These are phyloP conservation scores for Xenus cinereus DNA, from an alignment of 2,113 vertebrate species.

Conservation along the genomic window DNA sequence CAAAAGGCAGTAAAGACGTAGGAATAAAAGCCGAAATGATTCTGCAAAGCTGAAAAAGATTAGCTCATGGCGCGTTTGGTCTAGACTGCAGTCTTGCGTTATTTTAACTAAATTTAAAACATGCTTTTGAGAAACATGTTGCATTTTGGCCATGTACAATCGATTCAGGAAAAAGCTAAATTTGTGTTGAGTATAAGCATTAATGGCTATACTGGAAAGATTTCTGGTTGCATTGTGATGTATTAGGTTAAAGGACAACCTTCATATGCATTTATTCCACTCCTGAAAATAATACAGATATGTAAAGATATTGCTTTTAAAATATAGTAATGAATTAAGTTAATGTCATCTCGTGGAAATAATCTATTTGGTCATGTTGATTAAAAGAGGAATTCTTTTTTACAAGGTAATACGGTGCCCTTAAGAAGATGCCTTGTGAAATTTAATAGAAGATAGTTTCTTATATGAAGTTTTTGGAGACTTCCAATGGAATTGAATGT, in stretches of 20 bases:
- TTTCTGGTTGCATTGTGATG: neutral
- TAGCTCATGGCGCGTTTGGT: neutral
- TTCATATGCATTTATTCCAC: neutral
- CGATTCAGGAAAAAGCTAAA: neutral
- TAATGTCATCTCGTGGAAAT: neutral
- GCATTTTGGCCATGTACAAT: neutral
- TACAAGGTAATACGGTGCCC: neutral
- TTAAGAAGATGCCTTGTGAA: neutral
- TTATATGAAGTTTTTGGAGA: neutral
- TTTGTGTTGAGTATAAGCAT: neutral
- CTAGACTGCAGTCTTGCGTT: neutral
- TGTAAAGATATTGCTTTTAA: neutral
- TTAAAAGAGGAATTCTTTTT: neutral
- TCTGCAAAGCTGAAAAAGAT: slow-evolving; percentile 8
- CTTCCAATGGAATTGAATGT: neutral
- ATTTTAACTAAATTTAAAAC: slow-evolving; percentile 42
- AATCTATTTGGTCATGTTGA: neutral
- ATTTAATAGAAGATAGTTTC: neutral
- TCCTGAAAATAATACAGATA: neutral
- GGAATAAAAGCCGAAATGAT: neutral
- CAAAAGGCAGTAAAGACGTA: neutral
- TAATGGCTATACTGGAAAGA: neutral
- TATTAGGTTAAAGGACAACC: neutral
- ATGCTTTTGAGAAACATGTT: neutral
- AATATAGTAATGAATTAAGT: neutral